Evolutionary conservation across 2,113 vertebrate species (phyloP), one percentile per base, ranked within the genome.

Genomic region (Heteronetta atricapilla): DNA sequence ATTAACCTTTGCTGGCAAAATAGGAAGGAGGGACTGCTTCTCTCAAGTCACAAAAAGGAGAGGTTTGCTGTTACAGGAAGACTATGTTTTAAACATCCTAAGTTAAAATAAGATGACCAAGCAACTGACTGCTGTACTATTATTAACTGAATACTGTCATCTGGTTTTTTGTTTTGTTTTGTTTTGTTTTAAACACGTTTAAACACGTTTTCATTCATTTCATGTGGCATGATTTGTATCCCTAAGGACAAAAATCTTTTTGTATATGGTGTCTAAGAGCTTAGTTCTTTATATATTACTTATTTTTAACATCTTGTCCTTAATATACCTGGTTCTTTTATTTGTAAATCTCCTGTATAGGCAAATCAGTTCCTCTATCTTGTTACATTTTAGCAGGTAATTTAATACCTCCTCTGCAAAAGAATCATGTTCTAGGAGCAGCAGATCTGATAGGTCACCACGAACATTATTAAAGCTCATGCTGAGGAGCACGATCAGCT

Each of bases 141-240:
- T 89, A 88, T 84, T 92, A 82, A 89, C 62, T 22, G 69, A 86
- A 81, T 59, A 55, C 90, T 60, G 50, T 59, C 77, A 80, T 87
- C 36, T 79, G 67, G 16, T 22, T 0, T 23, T 26, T 85, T 90
- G 10, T 50, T 23, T 9, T 46, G 4, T 21, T 48, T 21, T 46
- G 5, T 25, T 21, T 21, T 48, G 8, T 50, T 50, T 50, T n/a
- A n/a, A n/a, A n/a, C n/a, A n/a, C n/a, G n/a, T n/a, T 84, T 4
- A 40, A 88, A 79, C 19, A 28, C 19, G 10, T 74, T 93, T 90
- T 94, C 44, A 63, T 93, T 94, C 74, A 79, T 89, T 89, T 93
- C 53, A 50, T 64, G 70, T 88, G 86, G 34, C 69, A 68, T 87
- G 48, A 82, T 90, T 92, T 94, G 14, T 79, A 69, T 76, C 80